A percentile compares a stretch with the other conserved stretches of the same genome.
Conservation (phyloP, 2,888 invertebrate species). For the Pandemis heparana region DNA sequence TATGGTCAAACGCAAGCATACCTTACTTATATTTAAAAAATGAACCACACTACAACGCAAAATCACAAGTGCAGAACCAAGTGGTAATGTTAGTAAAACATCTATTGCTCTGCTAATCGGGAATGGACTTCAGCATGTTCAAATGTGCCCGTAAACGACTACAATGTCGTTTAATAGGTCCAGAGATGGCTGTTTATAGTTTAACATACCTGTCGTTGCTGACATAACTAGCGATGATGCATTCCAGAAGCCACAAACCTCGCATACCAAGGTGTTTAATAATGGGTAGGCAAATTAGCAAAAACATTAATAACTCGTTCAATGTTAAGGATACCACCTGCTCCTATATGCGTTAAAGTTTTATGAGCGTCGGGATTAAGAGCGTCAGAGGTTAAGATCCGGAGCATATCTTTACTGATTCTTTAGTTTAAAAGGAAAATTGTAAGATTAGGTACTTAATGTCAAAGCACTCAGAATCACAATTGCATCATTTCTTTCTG, state of each 20-base stretch:
- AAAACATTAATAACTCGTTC: slow-evolving; percentile 4
- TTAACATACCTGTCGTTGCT: not conserved
- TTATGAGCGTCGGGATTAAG: too few relatives aligned
- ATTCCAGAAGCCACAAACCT: not conserved
- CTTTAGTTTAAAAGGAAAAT: not conserved
- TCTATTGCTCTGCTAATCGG: slow-evolving; percentile 20
- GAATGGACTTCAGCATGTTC: slow-evolving; percentile 17
- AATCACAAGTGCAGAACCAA: not conserved
- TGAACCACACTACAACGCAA: too few relatives aligned
- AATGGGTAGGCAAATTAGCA: not conserved
- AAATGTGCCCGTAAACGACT: slow-evolving; percentile 17
- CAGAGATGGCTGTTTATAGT: slow-evolving; percentile 13
- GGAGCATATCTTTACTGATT: not conserved
- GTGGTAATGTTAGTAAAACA: not conserved
- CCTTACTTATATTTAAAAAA: too few relatives aligned
- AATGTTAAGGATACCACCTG: not conserved
- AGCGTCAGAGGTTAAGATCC: too few relatives aligned
- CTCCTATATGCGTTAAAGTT: not conserved
- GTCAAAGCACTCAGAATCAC: too few relatives aligned
- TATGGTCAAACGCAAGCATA: too few relatives aligned
- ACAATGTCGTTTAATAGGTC: slow-evolving; percentile 19
- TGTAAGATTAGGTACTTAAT: too few relatives aligned
- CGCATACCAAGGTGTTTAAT: not conserved
- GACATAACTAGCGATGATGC: not conserved
- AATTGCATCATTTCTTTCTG: too few relatives aligned